Conservation (phyloP, 2,888 invertebrate species). For the Autographa pulchrina region DNA sequence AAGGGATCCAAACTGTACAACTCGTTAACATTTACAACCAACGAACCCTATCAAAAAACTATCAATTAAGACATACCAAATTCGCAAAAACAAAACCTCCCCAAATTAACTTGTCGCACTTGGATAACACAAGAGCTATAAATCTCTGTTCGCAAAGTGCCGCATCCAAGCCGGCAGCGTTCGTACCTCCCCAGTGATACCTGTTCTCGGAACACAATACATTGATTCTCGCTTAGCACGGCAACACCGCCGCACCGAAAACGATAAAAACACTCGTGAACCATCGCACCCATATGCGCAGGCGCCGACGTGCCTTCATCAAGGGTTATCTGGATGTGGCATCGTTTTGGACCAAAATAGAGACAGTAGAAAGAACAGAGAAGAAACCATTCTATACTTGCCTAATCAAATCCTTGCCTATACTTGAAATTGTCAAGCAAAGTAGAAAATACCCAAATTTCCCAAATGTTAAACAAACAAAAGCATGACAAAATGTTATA, state of each 20-base stretch:
- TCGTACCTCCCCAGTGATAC: constrained; percentile 58
- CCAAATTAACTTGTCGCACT: constrained; percentile 5
- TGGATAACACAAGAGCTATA: constrained; percentile 1
- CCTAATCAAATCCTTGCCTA: too few species aligned
- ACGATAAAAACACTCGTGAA: constrained; percentile 65
- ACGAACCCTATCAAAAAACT: background rate
- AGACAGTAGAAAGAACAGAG: too few species aligned
- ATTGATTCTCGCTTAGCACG: constrained; percentile 86
- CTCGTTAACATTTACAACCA: background rate
- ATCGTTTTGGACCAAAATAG: background rate
- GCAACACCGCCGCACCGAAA: constrained; percentile 61
- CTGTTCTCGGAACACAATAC: constrained; percentile 85
- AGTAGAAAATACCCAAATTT: too few species aligned
- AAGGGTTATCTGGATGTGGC: constrained; percentile 39
- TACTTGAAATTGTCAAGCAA: too few species aligned
- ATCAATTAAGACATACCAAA: background rate
- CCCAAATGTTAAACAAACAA: too few species aligned
- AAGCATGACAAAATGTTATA: too few species aligned
- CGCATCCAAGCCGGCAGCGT: constrained; percentile 63
- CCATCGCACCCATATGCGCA: constrained; percentile 65
- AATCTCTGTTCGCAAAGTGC: constrained; percentile 43
- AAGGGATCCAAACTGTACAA: background rate
- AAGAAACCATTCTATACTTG: too few species aligned
- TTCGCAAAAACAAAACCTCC: background rate
- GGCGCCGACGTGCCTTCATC: constrained; percentile 58